Percentiles rank a stretch among this genome's conserved stretches.
Conservation (phyloP, 1,140 invertebrate species). For the Pissodes strobi region DNA sequence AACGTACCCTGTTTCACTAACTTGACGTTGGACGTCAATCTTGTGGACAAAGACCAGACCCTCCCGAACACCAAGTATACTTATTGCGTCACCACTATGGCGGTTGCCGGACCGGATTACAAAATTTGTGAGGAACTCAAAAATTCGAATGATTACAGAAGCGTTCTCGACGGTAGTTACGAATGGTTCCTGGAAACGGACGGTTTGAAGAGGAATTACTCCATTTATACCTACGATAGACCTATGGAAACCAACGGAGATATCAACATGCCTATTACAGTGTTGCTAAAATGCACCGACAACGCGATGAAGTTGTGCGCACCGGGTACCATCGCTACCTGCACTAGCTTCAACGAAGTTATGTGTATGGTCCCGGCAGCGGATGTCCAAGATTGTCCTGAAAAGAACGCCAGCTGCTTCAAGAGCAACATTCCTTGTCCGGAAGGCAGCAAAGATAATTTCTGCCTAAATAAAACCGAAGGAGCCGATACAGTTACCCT, state of each 20-base stretch:
- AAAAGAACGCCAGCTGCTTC: conserved; percentile 24
- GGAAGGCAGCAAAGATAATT: conserved; percentile 8
- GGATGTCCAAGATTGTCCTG: conserved; percentile 21
- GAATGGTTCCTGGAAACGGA: conserved; percentile 31
- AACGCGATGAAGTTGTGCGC: conserved; percentile 30
- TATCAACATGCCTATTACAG: conserved; percentile 29
- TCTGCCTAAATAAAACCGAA: conserved; percentile 37
- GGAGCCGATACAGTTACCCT: conserved; percentile 1
- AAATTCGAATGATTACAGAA: conserved; percentile 33
- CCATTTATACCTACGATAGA: conserved; percentile 26
- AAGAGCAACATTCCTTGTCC: conserved; percentile 31
- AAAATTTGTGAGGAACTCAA: conserved; percentile 15
- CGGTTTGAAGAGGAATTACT: conserved; percentile 27
- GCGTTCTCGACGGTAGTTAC: conserved; percentile 28
- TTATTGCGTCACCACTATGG: conserved; percentile 46
- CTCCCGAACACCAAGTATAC: conserved; percentile 36
- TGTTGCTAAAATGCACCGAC: conserved; percentile 29
- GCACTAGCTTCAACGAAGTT: conserved; percentile 37
- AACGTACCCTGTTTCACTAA: conserved; percentile 43
- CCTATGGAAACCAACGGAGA: conserved; percentile 37
- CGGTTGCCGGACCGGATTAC: conserved; percentile 41
- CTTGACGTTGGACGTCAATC: conserved; percentile 38
- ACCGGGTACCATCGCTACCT: conserved; percentile 22
- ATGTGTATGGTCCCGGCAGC: conserved; percentile 28
- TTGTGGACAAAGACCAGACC: conserved; percentile 29